Percentiles rank a stretch among this genome's conserved stretches.
Conservation (phyloP, 2,797 vertebrate genomes). For the Alca torda region DNA sequence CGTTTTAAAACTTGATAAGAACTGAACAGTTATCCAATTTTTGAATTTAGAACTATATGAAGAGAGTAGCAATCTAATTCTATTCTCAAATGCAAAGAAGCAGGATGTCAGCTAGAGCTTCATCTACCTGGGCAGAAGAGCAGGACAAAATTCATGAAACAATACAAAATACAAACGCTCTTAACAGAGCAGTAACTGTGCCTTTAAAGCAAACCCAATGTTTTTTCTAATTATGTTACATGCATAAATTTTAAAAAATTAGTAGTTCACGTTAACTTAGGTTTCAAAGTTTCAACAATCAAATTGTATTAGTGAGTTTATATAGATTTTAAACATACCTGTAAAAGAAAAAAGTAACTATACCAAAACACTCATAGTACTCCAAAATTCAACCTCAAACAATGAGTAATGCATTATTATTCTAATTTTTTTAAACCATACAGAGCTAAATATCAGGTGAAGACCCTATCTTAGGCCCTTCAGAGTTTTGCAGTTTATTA, state of each 20-base stretch:
- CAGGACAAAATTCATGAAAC: not conserved
- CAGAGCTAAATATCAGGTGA: not conserved
- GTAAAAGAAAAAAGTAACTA: not conserved
- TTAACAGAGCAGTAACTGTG: not conserved
- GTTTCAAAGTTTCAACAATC: not conserved
- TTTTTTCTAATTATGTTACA: not conserved
- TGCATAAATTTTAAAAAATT: accelerated
- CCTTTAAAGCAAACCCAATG: not conserved
- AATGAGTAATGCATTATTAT: not conserved
- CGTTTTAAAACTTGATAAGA: not conserved
- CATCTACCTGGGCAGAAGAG: not conserved
- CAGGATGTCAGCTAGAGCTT: not conserved
- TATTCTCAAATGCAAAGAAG: not conserved
- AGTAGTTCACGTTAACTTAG: not conserved
- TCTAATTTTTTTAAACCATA: not conserved
- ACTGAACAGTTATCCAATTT: not conserved
- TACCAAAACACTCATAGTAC: not conserved
- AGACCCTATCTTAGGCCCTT: not conserved
- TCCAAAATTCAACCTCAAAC: not conserved
- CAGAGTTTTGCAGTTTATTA: not conserved
- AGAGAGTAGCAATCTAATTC: not conserved
- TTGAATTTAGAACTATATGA: not conserved
- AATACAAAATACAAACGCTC: not conserved
- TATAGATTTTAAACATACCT: not conserved
- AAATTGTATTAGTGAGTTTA: not conserved